phyloP scores from a whole-genome alignment of 2,113 vertebrate genomes.

The Excalfactoria chinensis region DNA sequence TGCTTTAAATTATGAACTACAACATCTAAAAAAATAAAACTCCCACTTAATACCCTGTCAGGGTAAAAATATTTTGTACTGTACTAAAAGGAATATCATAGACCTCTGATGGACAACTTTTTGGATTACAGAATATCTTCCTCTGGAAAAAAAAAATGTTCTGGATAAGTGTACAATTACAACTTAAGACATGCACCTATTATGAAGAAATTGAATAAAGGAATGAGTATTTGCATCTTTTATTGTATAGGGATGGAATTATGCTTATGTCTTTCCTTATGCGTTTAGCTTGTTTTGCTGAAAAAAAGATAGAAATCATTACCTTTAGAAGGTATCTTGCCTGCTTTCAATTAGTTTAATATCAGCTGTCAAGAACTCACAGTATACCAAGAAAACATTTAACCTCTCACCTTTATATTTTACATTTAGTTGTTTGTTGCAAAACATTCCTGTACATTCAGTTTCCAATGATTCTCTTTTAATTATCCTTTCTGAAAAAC shows the following conservation, averaged over 20 bases:
- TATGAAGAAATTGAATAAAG: background rate
- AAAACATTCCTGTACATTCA: background rate
- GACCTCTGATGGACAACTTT: fast-evolving
- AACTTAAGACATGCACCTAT: background rate
- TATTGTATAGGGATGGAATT: background rate
- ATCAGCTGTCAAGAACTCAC: background rate
- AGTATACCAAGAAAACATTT: background rate
- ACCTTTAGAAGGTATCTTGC: background rate
- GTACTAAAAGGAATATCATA: background rate
- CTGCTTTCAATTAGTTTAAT: constrained; percentile 32
- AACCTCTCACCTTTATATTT: background rate
- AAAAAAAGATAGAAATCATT: background rate
- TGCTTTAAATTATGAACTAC: background rate
- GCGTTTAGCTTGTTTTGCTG: background rate
- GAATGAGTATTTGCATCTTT: background rate
- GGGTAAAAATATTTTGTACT: background rate
- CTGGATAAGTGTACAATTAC: background rate
- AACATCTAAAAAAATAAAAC: background rate
- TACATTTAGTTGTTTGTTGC: background rate
- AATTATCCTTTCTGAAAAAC: constrained; percentile 26
- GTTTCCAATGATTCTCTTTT: background rate
- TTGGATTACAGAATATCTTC: fast-evolving
- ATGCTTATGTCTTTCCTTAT: background rate
- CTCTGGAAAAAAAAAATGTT: background rate
- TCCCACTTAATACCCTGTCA: background rate